Evolutionary conservation across 2,113 vertebrate genomes (phyloP).

Genomic region (Nansenia antarctica): DNA sequence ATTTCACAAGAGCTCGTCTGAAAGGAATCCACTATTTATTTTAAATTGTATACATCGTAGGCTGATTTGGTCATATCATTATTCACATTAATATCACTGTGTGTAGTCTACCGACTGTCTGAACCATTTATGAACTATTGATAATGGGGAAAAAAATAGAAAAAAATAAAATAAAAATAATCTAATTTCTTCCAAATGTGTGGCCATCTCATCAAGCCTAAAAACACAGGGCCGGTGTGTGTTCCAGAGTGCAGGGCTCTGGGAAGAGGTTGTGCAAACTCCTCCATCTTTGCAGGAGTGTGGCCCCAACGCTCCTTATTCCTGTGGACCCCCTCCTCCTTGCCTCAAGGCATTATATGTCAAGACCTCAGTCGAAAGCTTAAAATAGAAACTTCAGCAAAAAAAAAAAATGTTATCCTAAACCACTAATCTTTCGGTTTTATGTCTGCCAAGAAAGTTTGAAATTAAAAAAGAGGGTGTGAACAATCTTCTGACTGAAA

Average conservation of each 20-base stretch:
- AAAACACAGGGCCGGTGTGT: neutral
- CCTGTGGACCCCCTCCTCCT: neutral
- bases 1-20: too few relatives aligned
- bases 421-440: constrained; percentile 51
- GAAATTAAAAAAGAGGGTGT: constrained; percentile 24
- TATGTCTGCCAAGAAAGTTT: constrained; percentile 24
- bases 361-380: constrained; percentile 39
- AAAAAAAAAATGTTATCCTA: constrained; percentile 44
- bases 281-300: constrained; percentile 15
- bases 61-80: too few relatives aligned
- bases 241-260: neutral
- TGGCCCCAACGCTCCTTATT: constrained; percentile 11
- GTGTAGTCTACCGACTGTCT: too few relatives aligned
- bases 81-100: too few relatives aligned
- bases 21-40: too few relatives aligned
- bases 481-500: constrained; percentile 8
- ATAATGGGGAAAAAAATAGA: too few relatives aligned
- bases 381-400: constrained; percentile 53
- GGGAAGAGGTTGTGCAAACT: constrained; percentile 9
- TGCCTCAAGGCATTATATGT: constrained; percentile 37
- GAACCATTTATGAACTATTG: too few relatives aligned
- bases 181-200: too few relatives aligned
- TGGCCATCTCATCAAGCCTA: neutral
- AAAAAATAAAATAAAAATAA: too few relatives aligned
- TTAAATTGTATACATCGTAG: too few relatives aligned